Evolutionary conservation across 1,140 invertebrate genomes (phyloP).

Genomic region (Heliconius congener): DNA sequence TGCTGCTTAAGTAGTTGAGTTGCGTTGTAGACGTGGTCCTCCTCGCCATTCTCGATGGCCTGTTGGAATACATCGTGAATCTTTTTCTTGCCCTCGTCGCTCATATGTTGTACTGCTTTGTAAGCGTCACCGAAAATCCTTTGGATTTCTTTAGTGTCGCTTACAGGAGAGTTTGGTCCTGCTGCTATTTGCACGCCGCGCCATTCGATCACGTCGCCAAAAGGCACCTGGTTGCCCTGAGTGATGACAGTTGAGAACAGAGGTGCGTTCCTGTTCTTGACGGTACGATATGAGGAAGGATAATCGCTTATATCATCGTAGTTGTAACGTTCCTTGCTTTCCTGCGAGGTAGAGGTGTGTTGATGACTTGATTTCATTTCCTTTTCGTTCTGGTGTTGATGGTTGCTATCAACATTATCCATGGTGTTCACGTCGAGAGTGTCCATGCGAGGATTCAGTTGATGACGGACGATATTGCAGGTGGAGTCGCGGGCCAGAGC

Average conservation of each 20-base stretch:
- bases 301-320: slow-evolving; percentile 37
- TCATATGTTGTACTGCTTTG: slow-evolving; percentile 57
- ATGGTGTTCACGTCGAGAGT: slow-evolving; percentile 42
- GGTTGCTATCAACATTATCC: slow-evolving; percentile 44
- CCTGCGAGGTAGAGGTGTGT: slow-evolving; percentile 24
- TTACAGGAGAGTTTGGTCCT: slow-evolving; percentile 42
- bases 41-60: slow-evolving; percentile 44
- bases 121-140: slow-evolving; percentile 59
- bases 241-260: slow-evolving; percentile 44
- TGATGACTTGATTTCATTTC: slow-evolving; percentile 9
- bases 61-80: slow-evolving; percentile 51
- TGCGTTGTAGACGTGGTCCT: slow-evolving; percentile 43
- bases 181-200: slow-evolving; percentile 49
- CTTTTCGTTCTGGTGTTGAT: slow-evolving; percentile 23
- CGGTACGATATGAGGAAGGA: slow-evolving; percentile 20
- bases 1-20: slow-evolving; percentile 65
- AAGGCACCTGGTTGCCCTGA: slow-evolving; percentile 40
- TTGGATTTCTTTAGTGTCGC: slow-evolving; percentile 51
- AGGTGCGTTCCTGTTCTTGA: slow-evolving; percentile 42
- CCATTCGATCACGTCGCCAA: slow-evolving; percentile 52
- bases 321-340: slow-evolving; percentile 41
- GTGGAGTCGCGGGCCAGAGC: slow-evolving; percentile 51
- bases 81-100: slow-evolving; percentile 50
- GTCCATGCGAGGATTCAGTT: slow-evolving; percentile 40
- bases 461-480: slow-evolving; percentile 60